Conservation (phyloP, 2,113 vertebrate species). For the Nerophis lumbriciformis region DNA sequence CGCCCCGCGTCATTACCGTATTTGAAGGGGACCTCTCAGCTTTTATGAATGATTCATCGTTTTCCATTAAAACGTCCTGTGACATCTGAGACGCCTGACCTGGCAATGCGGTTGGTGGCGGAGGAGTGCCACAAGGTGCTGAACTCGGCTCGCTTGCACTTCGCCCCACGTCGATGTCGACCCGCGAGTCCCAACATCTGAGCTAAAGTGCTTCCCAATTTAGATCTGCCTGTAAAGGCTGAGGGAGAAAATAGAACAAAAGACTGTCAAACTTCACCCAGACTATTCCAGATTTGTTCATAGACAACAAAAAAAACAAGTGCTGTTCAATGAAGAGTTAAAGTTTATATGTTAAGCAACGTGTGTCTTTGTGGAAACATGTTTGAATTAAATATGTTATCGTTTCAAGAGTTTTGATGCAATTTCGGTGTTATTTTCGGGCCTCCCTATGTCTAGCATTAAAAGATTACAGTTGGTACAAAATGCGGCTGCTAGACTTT, state of each 20-base stretch:
- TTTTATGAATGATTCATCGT: conserved; percentile 63
- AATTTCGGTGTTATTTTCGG: no score
- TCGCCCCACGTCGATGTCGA: conserved; percentile 17
- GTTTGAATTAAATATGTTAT: no score
- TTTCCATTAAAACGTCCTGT: conserved; percentile 70
- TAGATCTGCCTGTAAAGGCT: conserved; percentile 28
- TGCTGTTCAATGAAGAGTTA: no score
- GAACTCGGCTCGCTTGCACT: conserved; percentile 38
- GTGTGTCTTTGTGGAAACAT: no score
- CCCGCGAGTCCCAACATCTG: conserved; percentile 23
- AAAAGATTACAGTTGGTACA: no score
- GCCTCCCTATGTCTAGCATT: no score
- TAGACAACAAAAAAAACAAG: no score
- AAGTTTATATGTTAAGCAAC: no score
- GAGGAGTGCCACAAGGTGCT: conserved; percentile 53
- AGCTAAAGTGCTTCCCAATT: conserved; percentile 55
- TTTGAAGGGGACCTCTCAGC: conserved; percentile 20
- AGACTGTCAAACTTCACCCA: not conserved
- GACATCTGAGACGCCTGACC: conserved; percentile 69
- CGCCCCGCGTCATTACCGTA: conserved; percentile 12
- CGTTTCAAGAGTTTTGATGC: no score
- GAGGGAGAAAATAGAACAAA: not conserved
- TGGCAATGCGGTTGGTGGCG: conserved; percentile 33
- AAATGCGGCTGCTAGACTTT: no score
- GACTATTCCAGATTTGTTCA: not conserved